These are phyloP conservation scores for Pangasius macronema DNA, from an alignment of 2,797 vertebrate species.

Conservation along the genomic window DNA sequence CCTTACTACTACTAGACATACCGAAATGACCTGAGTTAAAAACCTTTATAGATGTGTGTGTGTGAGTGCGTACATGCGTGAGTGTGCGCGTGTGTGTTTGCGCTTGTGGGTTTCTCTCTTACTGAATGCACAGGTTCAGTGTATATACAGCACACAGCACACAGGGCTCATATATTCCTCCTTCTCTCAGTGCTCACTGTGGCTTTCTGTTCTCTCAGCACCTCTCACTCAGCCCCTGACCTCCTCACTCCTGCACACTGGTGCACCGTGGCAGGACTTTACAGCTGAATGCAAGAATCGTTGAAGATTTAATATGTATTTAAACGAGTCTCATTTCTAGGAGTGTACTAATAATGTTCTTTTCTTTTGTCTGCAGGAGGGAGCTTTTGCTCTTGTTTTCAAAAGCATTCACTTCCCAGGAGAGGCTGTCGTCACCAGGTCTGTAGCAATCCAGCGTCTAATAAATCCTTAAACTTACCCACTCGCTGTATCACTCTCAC, in stretches of 20 bases:
- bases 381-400: conserved; percentile 92
- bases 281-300: background rate
- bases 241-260: background rate
- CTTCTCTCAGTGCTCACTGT: conserved; percentile 37
- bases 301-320: background rate
- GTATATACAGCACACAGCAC: conserved; percentile 1
- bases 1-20: background rate
- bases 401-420: conserved; percentile 92
- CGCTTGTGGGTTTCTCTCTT: conserved; percentile 24
- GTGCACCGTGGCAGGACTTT: background rate
- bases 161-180: conserved; percentile 32
- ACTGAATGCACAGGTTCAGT: conserved; percentile 17
- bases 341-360: background rate
- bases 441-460: conserved; percentile 17
- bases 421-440: conserved; percentile 93
- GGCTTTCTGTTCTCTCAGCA: conserved; percentile 46
- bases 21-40: background rate
- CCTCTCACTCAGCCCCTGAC: conserved; percentile 33
- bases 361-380: conserved; percentile 77
- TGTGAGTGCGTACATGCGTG: background rate
- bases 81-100: background rate
- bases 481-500: background rate
- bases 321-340: background rate
- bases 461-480: background rate
- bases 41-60: conserved; percentile 11